Percentiles rank a stretch among this genome's conserved stretches.
Conservation (phyloP, 2,888 invertebrate species). For the Mechanitis messenoides region DNA sequence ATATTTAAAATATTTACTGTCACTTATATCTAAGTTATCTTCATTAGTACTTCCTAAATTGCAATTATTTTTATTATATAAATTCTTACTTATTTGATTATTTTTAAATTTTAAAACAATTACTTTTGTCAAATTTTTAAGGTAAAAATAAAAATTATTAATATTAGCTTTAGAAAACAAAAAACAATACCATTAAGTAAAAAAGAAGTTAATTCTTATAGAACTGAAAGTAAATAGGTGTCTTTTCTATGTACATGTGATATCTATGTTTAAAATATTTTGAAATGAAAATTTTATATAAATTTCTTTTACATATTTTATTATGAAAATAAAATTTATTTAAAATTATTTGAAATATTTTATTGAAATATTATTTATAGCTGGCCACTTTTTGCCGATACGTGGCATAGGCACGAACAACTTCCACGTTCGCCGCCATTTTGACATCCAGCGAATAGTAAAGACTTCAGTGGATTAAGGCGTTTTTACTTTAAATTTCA, state of each 20-base stretch:
- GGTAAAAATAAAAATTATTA: too few relatives aligned
- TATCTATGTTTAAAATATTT: not conserved
- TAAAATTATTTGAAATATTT: conserved; percentile 20
- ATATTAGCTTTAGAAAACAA: too few relatives aligned
- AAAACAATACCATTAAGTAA: too few relatives aligned
- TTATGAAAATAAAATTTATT: too few relatives aligned
- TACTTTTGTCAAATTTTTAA: too few relatives aligned
- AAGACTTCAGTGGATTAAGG: conserved; percentile 83
- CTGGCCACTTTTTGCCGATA: conserved; percentile 79
- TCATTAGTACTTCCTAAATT: too few relatives aligned
- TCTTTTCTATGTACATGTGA: not conserved
- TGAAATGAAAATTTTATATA: not conserved
- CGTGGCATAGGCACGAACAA: conserved; percentile 87
- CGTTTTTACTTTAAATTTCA: conserved; percentile 79
- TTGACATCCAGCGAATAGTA: conserved; percentile 86
- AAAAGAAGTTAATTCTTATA: not conserved
- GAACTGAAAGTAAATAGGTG: not conserved
- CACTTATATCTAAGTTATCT: too few relatives aligned
- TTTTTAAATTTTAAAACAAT: too few relatives aligned
- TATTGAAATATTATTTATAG: conserved; percentile 34
- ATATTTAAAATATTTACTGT: too few relatives aligned
- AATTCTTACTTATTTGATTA: too few relatives aligned
- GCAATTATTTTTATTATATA: too few relatives aligned
- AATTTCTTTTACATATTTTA: too few relatives aligned
- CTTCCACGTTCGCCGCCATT: conserved; percentile 88